These are phyloP conservation scores for Agrenia bidenticulata DNA, from an alignment of 2,888 invertebrate genomes.

Conservation along the genomic window DNA sequence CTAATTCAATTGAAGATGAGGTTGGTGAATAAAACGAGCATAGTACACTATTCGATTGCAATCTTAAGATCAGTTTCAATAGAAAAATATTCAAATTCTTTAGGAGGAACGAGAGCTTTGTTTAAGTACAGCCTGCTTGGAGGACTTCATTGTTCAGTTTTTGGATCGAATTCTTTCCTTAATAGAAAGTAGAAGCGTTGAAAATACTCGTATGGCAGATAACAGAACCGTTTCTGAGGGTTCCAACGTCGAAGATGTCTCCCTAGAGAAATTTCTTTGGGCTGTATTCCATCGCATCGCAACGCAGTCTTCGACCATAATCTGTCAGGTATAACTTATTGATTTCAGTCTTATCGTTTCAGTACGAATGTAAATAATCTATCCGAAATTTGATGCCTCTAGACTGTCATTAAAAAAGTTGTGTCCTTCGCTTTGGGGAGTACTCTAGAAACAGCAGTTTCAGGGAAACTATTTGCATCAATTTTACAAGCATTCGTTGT, in stretches of 20 bases:
- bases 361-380: too few relatives aligned
- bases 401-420: conserved; percentile 73
- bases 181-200: conserved; percentile 70
- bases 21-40: conserved; percentile 57
- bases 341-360: too few relatives aligned
- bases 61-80: not conserved
- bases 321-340: conserved; percentile 40
- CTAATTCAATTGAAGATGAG: conserved; percentile 66
- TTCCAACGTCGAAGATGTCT: conserved; percentile 67
- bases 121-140: conserved; percentile 79
- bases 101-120: conserved; percentile 70
- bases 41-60: not conserved
- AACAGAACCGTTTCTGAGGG: conserved; percentile 42
- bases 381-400: conserved; percentile 45
- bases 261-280: conserved; percentile 58
- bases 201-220: conserved; percentile 65
- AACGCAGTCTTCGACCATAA: conserved; percentile 47
- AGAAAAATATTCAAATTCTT: not conserved
- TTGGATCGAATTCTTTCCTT: conserved; percentile 73
- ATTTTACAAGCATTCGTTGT: conserved; percentile 65
- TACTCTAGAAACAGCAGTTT: conserved; percentile 79
- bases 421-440: conserved; percentile 71
- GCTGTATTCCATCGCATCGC: conserved; percentile 61
- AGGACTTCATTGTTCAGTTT: conserved; percentile 84
- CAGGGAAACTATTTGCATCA: conserved; percentile 76